Evolutionary conservation across 2,113 vertebrate species (phyloP).

Genomic region (Microcebus murinus): DNA sequence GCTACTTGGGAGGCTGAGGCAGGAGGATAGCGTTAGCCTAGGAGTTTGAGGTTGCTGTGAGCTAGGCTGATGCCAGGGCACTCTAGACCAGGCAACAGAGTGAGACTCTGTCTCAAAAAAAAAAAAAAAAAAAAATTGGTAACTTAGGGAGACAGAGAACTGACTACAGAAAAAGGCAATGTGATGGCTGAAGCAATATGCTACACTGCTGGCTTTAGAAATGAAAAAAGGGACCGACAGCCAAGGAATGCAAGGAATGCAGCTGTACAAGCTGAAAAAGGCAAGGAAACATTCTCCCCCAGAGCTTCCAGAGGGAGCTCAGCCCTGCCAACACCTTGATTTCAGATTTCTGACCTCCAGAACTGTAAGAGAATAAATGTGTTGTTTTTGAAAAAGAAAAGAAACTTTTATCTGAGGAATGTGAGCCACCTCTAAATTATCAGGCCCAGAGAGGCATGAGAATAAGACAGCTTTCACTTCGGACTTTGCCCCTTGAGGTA

Average conservation of each 20-base stretch:
- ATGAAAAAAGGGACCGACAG: neutral
- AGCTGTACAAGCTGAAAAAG: neutral
- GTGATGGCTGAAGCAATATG: neutral
- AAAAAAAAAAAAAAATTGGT: too few relatives aligned
- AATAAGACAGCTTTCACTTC: neutral
- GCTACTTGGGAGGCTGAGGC: too few relatives aligned
- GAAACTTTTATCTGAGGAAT: neutral
- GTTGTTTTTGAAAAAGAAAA: neutral
- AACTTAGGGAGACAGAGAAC: neutral
- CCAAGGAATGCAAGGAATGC: neutral
- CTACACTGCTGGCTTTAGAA: neutral
- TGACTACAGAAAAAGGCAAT: neutral
- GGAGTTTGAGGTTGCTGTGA: too few relatives aligned
- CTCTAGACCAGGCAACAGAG: too few relatives aligned
- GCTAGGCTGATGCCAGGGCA: too few relatives aligned
- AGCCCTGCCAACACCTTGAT: neutral
- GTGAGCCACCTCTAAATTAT: neutral
- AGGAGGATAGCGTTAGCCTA: too few relatives aligned
- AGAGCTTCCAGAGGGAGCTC: neutral
- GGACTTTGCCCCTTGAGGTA: neutral
- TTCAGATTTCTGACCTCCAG: neutral
- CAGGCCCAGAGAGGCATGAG: neutral
- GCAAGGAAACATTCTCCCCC: neutral
- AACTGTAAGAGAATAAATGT: neutral
- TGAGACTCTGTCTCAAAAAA: too few relatives aligned